These are phyloP conservation scores for Equus przewalskii DNA, from an alignment of 2,113 vertebrate genomes.

Conservation along the genomic window DNA sequence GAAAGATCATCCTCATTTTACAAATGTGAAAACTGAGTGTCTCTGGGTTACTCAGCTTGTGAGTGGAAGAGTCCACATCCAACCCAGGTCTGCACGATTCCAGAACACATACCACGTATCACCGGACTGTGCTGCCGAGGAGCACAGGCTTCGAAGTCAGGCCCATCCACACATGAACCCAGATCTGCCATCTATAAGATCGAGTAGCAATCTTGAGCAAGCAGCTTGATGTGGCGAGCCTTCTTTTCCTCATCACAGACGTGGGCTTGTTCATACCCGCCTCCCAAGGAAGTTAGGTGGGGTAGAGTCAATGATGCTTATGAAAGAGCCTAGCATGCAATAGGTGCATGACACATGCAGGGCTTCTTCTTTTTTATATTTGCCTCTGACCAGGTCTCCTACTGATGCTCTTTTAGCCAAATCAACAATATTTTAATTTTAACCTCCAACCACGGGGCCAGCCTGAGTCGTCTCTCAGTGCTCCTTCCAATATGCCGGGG, in stretches of 20 bases:
- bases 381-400: neutral
- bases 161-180: neutral
- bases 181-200: neutral
- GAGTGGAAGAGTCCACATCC: neutral
- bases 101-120: neutral
- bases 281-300: neutral
- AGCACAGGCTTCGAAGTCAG: neutral
- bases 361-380: neutral
- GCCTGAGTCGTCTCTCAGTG: neutral
- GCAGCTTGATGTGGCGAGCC: neutral
- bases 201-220: neutral
- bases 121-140: fast-evolving
- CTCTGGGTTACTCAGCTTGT: neutral
- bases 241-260: neutral
- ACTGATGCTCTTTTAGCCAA: neutral
- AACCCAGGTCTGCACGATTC: neutral
- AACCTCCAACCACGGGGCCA: neutral
- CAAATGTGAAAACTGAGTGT: neutral
- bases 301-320: fast-evolving
- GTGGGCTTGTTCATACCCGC: neutral
- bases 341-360: fast-evolving
- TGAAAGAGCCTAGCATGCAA: fast-evolving
- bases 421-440: neutral
- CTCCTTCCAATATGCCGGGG: no score
- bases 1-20: neutral